Conservation (phyloP, 2,888 invertebrate genomes). For the Xylota sylvarum region DNA sequence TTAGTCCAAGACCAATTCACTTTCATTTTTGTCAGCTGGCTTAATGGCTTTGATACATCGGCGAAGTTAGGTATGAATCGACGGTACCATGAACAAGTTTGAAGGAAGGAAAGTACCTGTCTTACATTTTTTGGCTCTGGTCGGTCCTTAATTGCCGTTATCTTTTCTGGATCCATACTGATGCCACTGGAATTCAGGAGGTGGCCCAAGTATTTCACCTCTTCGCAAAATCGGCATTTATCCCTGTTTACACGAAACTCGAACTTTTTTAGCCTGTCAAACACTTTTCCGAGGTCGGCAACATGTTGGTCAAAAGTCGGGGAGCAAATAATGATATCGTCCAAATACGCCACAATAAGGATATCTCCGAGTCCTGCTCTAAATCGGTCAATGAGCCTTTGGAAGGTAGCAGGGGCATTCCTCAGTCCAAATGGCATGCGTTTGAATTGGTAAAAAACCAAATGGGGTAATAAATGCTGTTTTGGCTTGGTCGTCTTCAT, state of each 20-base stretch:
- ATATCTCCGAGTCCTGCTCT: constrained; percentile 62
- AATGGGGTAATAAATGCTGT: constrained; percentile 72
- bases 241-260: background rate
- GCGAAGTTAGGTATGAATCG: constrained; percentile 52
- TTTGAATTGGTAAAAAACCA: constrained; percentile 68
- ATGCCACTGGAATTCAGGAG: constrained; percentile 74
- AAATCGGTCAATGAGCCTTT: constrained; percentile 43
- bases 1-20: constrained; percentile 32
- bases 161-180: constrained; percentile 78
- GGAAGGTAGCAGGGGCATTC: constrained; percentile 73
- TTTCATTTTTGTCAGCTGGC: constrained; percentile 78
- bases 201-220: constrained; percentile 46
- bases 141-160: constrained; percentile 52
- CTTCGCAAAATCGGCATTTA: constrained; percentile 47
- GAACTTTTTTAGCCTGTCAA: background rate
- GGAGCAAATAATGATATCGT: constrained; percentile 79
- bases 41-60: constrained; percentile 78
- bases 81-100: constrained; percentile 51
- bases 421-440: constrained; percentile 63
- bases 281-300: constrained; percentile 19
- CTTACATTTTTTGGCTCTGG: background rate
- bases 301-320: constrained; percentile 73
- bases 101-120: background rate
- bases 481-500: constrained; percentile 62
- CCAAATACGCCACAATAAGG: constrained; percentile 78